Percentiles rank a stretch among this genome's conserved stretches.
Conservation (phyloP, 2,797 vertebrate genomes). For the Alcedo quadribrachys region DNA sequence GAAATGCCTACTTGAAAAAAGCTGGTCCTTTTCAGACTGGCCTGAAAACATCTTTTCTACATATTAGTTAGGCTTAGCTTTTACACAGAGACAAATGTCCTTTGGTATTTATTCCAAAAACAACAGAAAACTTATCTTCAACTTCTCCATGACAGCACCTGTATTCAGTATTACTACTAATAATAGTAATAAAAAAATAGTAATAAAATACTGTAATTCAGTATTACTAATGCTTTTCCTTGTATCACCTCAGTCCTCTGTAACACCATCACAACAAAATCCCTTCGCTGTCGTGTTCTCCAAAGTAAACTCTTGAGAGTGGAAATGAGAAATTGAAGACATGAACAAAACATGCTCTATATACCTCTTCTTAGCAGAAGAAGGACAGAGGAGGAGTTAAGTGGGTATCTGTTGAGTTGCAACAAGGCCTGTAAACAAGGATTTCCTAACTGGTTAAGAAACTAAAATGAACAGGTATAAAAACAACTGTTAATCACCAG, state of each 20-base stretch:
- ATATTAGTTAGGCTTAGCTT: neutral
- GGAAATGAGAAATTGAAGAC: neutral
- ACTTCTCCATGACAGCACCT: neutral
- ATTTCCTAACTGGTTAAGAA: slow-evolving; percentile 53
- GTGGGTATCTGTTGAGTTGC: neutral
- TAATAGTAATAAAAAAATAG: too few species aligned
- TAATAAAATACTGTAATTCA: too few species aligned
- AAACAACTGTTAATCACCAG: neutral
- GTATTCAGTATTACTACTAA: too few species aligned
- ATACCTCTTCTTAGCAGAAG: too few species aligned
- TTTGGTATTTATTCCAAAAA: neutral
- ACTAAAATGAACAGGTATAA: neutral
- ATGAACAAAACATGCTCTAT: accelerated
- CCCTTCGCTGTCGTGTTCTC: neutral
- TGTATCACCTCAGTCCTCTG: neutral
- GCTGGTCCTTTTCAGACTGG: neutral
- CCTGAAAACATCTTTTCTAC: neutral
- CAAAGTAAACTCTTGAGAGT: neutral
- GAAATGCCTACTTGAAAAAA: neutral
- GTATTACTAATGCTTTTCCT: neutral
- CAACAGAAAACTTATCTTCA: neutral
- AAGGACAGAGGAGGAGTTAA: neutral
- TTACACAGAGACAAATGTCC: accelerated
- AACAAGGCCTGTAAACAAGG: slow-evolving; percentile 4
- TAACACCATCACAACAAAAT: neutral